phyloP scores from a whole-genome alignment of 1,140 invertebrate genomes.

The Pemphigus obesinymphae region DNA sequence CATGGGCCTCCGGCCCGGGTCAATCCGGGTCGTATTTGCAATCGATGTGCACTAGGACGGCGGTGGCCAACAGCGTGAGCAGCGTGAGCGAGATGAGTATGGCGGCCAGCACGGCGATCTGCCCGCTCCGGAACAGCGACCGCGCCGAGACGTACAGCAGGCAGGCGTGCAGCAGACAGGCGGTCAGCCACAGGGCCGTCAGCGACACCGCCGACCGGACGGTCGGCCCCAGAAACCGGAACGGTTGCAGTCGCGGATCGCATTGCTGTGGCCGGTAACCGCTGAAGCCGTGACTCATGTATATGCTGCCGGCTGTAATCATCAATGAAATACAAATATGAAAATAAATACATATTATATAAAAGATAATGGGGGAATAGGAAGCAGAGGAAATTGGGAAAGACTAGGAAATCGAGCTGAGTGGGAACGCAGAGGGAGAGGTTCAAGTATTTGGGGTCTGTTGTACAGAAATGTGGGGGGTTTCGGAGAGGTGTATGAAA shows the following conservation, averaged over 20 bases:
- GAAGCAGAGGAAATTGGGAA: no score
- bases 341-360: background rate
- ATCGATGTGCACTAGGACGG: slow-evolving; percentile 44
- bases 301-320: slow-evolving; percentile 52
- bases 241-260: slow-evolving; percentile 50
- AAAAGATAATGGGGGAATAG: no score
- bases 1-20: slow-evolving; percentile 43
- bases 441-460: no score
- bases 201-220: slow-evolving; percentile 51
- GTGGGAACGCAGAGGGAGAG: no score
- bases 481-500: no score
- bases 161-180: slow-evolving; percentile 48
- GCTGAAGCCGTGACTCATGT: slow-evolving; percentile 51
- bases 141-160: slow-evolving; percentile 41
- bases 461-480: no score
- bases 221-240: slow-evolving; percentile 54
- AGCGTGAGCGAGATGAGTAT: slow-evolving; percentile 43
- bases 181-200: slow-evolving; percentile 53
- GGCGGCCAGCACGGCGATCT: slow-evolving; percentile 43
- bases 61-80: slow-evolving; percentile 43
- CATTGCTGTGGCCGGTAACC: slow-evolving; percentile 52
- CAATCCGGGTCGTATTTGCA: slow-evolving; percentile 47
- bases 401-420: no score
- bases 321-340: background rate
- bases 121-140: slow-evolving; percentile 40